Percentiles rank a stretch among this genome's conserved stretches.
Evolutionary conservation across 2,888 invertebrate genomes (phyloP).

Genomic region (Caenorhabditis panamensis): DNA sequence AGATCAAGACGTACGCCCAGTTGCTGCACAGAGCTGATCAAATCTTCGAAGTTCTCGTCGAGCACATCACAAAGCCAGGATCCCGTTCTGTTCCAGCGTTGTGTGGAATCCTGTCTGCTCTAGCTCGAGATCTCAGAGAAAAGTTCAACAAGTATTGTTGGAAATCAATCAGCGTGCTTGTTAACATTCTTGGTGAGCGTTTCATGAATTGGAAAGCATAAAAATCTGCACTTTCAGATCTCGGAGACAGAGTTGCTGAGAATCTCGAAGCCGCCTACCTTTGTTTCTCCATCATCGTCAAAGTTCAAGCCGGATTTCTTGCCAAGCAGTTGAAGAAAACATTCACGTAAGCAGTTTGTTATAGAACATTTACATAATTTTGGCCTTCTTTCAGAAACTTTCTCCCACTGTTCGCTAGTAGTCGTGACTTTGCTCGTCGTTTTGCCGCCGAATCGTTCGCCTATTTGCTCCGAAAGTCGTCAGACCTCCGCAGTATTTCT

Average conservation of each 20-base stretch:
- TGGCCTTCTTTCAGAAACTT: conserved; percentile 62
- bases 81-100: conserved; percentile 61
- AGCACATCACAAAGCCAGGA: conserved; percentile 86
- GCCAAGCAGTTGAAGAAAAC: conserved; percentile 86
- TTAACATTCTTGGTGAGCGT: conserved; percentile 62
- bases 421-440: conserved; percentile 90
- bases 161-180: conserved; percentile 66
- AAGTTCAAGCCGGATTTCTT: conserved; percentile 90
- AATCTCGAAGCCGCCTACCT: conserved; percentile 89
- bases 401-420: conserved; percentile 86
- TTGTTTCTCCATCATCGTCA: conserved; percentile 92
- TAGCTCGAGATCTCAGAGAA: conserved; percentile 72
- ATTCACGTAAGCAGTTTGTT: conserved; percentile 65
- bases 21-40: conserved; percentile 85
- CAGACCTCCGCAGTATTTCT: conserved; percentile 62
- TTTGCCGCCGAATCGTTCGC: conserved; percentile 98
- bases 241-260: conserved; percentile 63
- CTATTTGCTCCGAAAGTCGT: conserved; percentile 88
- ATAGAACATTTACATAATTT: background rate
- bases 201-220: too few relatives aligned
- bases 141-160: conserved; percentile 72
- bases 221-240: conserved; percentile 30
- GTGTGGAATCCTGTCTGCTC: conserved; percentile 69
- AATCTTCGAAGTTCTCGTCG: conserved; percentile 84
- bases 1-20: conserved; percentile 89